Percentiles rank a stretch among this genome's conserved stretches.
Conservation (phyloP, 2,888 invertebrate species). For the Drosophila prostipennis region DNA sequence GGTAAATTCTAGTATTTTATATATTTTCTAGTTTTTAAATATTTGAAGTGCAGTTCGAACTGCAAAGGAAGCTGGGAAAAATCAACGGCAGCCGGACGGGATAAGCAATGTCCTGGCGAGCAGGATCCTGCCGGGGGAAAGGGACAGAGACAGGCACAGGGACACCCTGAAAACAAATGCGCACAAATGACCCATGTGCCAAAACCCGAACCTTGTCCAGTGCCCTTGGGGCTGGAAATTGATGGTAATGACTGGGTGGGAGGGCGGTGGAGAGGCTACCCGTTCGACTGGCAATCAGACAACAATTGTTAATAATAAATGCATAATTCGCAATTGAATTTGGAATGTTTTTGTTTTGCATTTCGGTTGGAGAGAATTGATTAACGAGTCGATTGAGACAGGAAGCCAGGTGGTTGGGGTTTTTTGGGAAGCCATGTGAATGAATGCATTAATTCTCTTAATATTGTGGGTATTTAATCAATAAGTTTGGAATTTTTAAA, state of each 20-base stretch:
- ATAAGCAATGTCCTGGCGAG: slow-evolving; percentile 33
- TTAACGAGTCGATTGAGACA: slow-evolving; percentile 58
- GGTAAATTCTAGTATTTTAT: background rate
- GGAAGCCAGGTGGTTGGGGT: background rate
- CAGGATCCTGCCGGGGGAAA: slow-evolving; percentile 32
- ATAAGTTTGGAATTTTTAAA: background rate
- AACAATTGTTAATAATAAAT: slow-evolving; percentile 79
- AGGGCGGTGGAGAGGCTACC: background rate
- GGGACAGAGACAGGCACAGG: slow-evolving; percentile 13
- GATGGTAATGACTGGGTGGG: slow-evolving; percentile 39
- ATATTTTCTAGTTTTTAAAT: background rate
- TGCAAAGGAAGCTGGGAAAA: slow-evolving; percentile 24
- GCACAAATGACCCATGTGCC: slow-evolving; percentile 72
- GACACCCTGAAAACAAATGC: slow-evolving; percentile 70
- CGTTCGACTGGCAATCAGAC: slow-evolving; percentile 65
- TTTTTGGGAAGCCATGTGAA: slow-evolving; percentile 3
- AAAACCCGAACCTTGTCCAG: slow-evolving; percentile 46
- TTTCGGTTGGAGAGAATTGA: slow-evolving; percentile 56
- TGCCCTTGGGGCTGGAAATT: slow-evolving; percentile 57
- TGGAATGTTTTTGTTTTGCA: slow-evolving; percentile 64
- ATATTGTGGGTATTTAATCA: background rate
- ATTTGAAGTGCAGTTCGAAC: background rate
- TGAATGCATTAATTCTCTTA: background rate
- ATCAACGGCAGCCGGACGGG: slow-evolving; percentile 41
- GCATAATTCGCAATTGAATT: slow-evolving; percentile 80